Evolutionary conservation across 2,797 vertebrate species (phyloP).

Genomic region (Pachyuromys duprasi): DNA sequence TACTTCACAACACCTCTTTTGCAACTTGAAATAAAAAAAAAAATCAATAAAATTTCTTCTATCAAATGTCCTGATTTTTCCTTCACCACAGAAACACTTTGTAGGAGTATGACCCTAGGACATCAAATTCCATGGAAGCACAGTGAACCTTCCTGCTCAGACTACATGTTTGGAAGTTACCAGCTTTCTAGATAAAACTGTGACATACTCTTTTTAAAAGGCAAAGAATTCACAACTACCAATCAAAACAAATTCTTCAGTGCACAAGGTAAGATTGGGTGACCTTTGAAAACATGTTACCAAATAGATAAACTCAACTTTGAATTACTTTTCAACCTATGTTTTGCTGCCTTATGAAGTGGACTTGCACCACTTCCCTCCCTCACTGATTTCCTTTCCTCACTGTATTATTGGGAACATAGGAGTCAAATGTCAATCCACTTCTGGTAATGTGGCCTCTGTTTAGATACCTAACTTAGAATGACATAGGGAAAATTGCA

Average conservation of each 20-base stretch:
- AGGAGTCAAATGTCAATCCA: slow-evolving; percentile 23
- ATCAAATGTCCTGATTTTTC: slow-evolving; percentile 31
- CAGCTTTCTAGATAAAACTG: slow-evolving; percentile 24
- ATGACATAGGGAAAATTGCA: not conserved
- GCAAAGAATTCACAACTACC: not conserved
- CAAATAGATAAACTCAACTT: not conserved
- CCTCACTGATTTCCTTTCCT: slow-evolving; percentile 41
- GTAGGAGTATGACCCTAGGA: not conserved
- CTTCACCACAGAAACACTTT: not conserved
- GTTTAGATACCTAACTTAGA: not conserved
- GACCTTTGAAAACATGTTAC: slow-evolving; percentile 15
- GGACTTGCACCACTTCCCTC: not conserved
- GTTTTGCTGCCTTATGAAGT: not conserved
- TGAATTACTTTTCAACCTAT: not conserved
- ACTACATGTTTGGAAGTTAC: not conserved
- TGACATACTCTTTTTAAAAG: slow-evolving; percentile 4
- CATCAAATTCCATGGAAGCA: slow-evolving; percentile 32
- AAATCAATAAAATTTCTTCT: slow-evolving; percentile 40
- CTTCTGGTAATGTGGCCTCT: not conserved
- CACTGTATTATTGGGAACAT: not conserved
- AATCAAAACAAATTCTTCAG: slow-evolving; percentile 9
- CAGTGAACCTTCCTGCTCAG: not conserved
- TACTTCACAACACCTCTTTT: not conserved
- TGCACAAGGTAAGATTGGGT: slow-evolving; percentile 33
- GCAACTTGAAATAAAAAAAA: slow-evolving; percentile 60